Base-by-base conservation (phyloP, 23 tunicate species). In the Clavelina lepadiformis region DNA sequence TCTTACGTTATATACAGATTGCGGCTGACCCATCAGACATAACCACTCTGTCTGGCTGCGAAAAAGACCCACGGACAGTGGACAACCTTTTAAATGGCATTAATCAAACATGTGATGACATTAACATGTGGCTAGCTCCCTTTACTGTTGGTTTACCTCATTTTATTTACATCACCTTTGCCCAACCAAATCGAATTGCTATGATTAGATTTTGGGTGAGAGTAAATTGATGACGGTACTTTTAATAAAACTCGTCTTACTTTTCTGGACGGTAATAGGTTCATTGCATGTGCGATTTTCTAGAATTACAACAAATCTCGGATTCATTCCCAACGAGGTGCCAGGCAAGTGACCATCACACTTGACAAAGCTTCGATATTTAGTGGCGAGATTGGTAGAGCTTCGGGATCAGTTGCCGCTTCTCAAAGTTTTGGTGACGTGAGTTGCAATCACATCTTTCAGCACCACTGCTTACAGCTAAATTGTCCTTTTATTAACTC, bases 291-390 rank as follows among this genome's bases (percentile, higher is more conserved):
- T n/a, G n/a, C n/a, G n/a, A n/a, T n/a, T n/a, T n/a, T 26, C 6
- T 5, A 63, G 69, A 91, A 91, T 65, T 91, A 91, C 78, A 91
- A 83, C 73, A 82, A 82, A 69, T 81, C 88, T 33, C 73, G 98
- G 18, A 82, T 91, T 36, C 98, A 91, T 53, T 49, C 92, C 30
- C 56, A 59, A 1, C 33, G 98, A 46, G 98, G 98, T 4, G 98
- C 67, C 0, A 78, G 38, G 38, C 75, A 70, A n/a, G 22, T 91
- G 2, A 63, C 70, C 3, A 44, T 91, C 13, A 30, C 68, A 13
- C 63, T 91, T 5, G 98, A 91, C 38, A 75, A 70, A 38, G 56
- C 31, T 4, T 20, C 78, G 35, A 83, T 80, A 33, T 88, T 81
- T 61, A 54, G 52, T n/a, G 96, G 96, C 31, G 87, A 88, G 63